Evolutionary conservation across 2,113 vertebrate genomes (phyloP).

Genomic region (Cololabis saira): DNA sequence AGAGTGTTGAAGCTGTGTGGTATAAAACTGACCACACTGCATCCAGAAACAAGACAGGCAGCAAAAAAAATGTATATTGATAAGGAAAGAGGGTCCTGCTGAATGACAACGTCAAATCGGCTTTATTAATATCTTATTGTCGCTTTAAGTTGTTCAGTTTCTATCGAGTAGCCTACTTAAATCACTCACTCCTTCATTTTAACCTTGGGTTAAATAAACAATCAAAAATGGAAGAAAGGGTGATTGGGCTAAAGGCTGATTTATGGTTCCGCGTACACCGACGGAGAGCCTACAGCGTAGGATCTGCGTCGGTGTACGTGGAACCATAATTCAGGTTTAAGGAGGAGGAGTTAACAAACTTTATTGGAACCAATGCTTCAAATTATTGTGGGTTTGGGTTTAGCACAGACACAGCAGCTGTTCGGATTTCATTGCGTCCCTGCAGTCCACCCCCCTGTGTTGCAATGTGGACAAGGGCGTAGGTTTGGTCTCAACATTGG

Average conservation of each 20-base stretch:
- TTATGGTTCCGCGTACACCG: no score
- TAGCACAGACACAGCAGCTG: no score
- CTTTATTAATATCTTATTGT: slow-evolving; percentile 12
- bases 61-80: slow-evolving; percentile 54
- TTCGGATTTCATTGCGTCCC: slow-evolving; percentile 11
- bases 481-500: no score
- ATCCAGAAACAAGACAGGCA: slow-evolving; percentile 41
- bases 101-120: slow-evolving; percentile 19
- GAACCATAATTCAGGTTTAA: no score
- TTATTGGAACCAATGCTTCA: no score
- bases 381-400: no score
- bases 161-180: slow-evolving; percentile 21
- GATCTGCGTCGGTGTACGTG: no score
- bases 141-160: slow-evolving; percentile 9
- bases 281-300: no score
- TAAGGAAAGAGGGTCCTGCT: slow-evolving; percentile 13
- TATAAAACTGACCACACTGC: slow-evolving; percentile 55
- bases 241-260: no score
- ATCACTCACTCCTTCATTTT: slow-evolving; percentile 25
- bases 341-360: not conserved
- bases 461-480: no score
- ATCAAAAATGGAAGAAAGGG: slow-evolving; percentile 33
- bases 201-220: slow-evolving; percentile 17
- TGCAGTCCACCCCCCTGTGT: slow-evolving; percentile 23
- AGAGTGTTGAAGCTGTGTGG: slow-evolving; percentile 37